Evolutionary conservation across 2,888 invertebrate genomes (phyloP).

Genomic region (Aromia moschata): DNA sequence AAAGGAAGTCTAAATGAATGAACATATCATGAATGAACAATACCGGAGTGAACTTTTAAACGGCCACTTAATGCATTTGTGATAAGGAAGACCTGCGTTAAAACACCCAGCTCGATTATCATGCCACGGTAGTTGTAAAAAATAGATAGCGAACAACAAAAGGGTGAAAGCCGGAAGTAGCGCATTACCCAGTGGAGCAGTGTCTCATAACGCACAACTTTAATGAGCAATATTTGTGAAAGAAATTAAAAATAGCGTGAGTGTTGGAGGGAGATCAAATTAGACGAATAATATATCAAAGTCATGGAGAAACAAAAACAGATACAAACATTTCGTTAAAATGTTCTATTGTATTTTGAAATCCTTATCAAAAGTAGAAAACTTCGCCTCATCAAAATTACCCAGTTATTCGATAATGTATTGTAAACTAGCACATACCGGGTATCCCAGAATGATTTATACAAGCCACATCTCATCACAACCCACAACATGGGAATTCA

Average conservation of each 20-base stretch:
- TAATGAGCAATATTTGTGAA: constrained; percentile 1
- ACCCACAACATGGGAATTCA: too few species aligned
- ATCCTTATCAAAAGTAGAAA: too few species aligned
- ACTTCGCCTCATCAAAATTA: too few species aligned
- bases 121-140: neutral
- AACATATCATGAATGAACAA: neutral
- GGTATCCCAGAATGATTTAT: too few species aligned
- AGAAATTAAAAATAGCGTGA: neutral
- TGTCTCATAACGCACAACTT: constrained; percentile 1
- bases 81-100: neutral
- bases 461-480: too few species aligned
- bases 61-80: neutral
- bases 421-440: too few species aligned
- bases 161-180: constrained; percentile 9
- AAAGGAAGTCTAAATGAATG: neutral
- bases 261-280: too few species aligned
- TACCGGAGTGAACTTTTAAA: neutral
- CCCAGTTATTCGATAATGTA: too few species aligned
- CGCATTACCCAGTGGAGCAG: neutral
- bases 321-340: too few species aligned
- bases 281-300: too few species aligned
- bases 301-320: too few species aligned
- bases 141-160: constrained; percentile 1
- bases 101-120: neutral
- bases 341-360: too few species aligned